These are phyloP conservation scores for Megastigmus dorsalis DNA, from an alignment of 2,888 invertebrate genomes.

Conservation along the genomic window DNA sequence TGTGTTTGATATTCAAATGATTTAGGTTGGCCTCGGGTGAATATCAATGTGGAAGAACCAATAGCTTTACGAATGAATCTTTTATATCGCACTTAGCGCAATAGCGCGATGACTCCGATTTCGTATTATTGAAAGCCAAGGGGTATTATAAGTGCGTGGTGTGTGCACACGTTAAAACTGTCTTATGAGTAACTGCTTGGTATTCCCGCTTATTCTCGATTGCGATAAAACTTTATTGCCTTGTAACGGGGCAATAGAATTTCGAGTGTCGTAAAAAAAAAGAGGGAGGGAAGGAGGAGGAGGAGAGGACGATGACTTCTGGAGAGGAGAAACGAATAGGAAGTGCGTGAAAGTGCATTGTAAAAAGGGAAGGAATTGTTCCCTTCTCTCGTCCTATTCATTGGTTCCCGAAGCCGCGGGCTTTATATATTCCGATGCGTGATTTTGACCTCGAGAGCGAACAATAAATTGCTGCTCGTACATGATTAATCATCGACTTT, in stretches of 20 bases:
- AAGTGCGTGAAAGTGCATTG: background rate
- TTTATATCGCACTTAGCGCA: constrained; percentile 28
- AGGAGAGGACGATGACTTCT: too few relatives aligned
- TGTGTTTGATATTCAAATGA: constrained; percentile 51
- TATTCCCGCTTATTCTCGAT: constrained; percentile 40
- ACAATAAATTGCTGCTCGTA: too few relatives aligned
- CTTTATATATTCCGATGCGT: too few relatives aligned
- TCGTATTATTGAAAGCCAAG: background rate
- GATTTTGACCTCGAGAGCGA: too few relatives aligned
- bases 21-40: constrained; percentile 15
- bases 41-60: constrained; percentile 42
- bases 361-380: background rate
- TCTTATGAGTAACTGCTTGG: constrained; percentile 34
- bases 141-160: too few relatives aligned
- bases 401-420: too few relatives aligned
- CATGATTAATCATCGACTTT: too few relatives aligned
- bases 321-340: constrained; percentile 14
- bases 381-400: background rate
- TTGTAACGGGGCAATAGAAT: constrained; percentile 39
- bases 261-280: constrained; percentile 33
- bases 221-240: constrained; percentile 44
- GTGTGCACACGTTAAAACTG: constrained; percentile 14
- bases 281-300: too few relatives aligned
- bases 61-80: constrained; percentile 27
- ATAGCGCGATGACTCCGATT: constrained; percentile 19